A percentile compares a stretch with the other conserved stretches of the same genome.
Conservation (phyloP, 2,797 vertebrate genomes). For the Babyrousa celebensis region DNA sequence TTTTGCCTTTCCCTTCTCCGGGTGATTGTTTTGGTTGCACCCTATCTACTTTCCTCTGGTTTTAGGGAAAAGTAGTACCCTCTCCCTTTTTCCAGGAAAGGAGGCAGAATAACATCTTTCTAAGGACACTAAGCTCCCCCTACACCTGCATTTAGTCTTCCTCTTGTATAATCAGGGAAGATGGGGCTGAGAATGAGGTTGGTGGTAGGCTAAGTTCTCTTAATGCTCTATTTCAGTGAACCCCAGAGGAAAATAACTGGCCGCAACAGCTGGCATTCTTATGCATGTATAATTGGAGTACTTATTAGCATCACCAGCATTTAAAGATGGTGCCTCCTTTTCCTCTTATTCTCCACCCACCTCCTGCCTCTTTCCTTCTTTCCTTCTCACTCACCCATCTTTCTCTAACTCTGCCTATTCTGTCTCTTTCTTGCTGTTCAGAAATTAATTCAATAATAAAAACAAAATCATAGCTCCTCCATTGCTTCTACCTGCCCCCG, state of each 20-base stretch:
- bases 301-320: not conserved
- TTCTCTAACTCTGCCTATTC: not conserved
- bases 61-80: not conserved
- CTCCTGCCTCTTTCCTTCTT: not conserved
- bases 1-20: not conserved
- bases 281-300: not conserved
- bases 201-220: not conserved
- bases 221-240: not conserved
- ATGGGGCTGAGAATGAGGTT: not conserved
- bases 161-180: not conserved
- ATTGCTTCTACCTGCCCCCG: not conserved
- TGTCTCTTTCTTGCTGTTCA: slow-evolving; percentile 11
- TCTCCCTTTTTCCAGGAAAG: not conserved
- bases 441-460: not conserved
- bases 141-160: not conserved
- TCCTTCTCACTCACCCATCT: not conserved
- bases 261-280: not conserved
- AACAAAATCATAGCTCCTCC: not conserved
- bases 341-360: not conserved
- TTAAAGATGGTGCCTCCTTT: not conserved
- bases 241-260: not conserved
- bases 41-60: not conserved
- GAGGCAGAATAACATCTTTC: not conserved
- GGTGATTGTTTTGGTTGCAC: not conserved
- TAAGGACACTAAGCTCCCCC: not conserved